Conservation (phyloP, 1,140 invertebrate genomes). For the Pseudobourletiella spinata region DNA sequence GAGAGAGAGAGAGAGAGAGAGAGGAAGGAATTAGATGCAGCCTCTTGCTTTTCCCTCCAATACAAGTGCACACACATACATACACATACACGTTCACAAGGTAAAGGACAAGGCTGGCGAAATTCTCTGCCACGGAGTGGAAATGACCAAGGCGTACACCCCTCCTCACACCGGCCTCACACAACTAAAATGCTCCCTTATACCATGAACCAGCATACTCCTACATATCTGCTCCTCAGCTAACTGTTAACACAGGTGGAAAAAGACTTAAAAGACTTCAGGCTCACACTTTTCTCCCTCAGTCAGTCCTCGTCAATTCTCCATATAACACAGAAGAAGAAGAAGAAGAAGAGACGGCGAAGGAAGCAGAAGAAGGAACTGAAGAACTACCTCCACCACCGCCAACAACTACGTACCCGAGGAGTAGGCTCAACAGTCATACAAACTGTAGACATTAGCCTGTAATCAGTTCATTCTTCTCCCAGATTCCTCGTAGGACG, state of each 20-base stretch:
- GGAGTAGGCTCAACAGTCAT: too few species aligned
- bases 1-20: too few species aligned
- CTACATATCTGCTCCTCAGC: slow-evolving; percentile 2
- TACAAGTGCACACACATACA: neutral
- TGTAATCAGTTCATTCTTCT: neutral
- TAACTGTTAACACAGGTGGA: slow-evolving; percentile 33
- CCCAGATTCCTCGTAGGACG: neutral
- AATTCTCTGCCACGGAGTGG: neutral
- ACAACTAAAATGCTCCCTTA: neutral
- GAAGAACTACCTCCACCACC: too few species aligned
- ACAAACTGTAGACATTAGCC: neutral
- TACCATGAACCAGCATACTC: neutral
- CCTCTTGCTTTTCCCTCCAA: neutral
- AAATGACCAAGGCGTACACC: slow-evolving; percentile 18
- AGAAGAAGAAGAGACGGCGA: too few species aligned
- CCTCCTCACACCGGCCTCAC: neutral
- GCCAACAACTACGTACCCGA: too few species aligned
- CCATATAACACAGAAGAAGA: neutral
- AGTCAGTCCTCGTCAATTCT: slow-evolving; percentile 24
- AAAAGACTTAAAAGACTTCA: slow-evolving; percentile 29
- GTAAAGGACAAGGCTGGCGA: slow-evolving; percentile 26
- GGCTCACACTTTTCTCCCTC: slow-evolving; percentile 35
- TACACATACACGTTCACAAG: slow-evolving; percentile 12
- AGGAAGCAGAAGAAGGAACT: too few species aligned
- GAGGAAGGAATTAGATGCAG: neutral